A percentile compares a stretch with the other conserved stretches of the same genome.
These are phyloP conservation scores for Drosophila subsilvestris DNA, from an alignment of 2,888 invertebrate species.

Conservation along the genomic window DNA sequence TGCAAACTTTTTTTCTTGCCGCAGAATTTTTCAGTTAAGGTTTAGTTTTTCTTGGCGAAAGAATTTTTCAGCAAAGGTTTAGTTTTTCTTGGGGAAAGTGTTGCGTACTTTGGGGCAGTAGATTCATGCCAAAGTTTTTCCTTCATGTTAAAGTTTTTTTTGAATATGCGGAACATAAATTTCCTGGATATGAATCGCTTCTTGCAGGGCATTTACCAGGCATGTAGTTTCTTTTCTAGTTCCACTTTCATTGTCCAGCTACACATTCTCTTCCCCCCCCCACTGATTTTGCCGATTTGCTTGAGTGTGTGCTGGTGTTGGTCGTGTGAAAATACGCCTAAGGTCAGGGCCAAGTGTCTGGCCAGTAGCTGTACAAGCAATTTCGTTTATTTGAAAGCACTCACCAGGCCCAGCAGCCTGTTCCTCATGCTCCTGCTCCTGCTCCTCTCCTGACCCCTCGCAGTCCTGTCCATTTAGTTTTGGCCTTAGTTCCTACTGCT, in stretches of 20 bases:
- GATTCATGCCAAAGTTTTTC: not conserved
- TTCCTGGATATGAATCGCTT: rapidly evolving
- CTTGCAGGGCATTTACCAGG: conserved; percentile 21
- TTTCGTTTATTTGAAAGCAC: conserved; percentile 67
- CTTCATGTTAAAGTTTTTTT: not conserved
- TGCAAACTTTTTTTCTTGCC: no score
- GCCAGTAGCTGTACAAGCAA: conserved; percentile 50
- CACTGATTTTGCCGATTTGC: conserved; percentile 6
- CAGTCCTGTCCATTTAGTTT: conserved; percentile 29
- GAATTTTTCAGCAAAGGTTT: no score
- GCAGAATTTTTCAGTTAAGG: no score
- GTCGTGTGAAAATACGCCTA: conserved; percentile 71
- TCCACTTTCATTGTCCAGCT: conserved; percentile 3
- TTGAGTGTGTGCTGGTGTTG: conserved; percentile 33
- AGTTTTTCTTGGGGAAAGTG: not conserved
- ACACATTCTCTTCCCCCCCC: not conserved
- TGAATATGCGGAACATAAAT: no score
- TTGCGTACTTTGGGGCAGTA: conserved; percentile 27
- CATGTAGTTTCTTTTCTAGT: not conserved
- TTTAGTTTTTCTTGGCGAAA: no score
- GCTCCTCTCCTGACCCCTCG: not conserved
- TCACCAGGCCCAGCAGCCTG: conserved; percentile 5
- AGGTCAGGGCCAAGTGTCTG: conserved; percentile 59
- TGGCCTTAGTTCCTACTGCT: conserved; percentile 4
- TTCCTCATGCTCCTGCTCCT: not conserved